phyloP scores from a whole-genome alignment of 2,113 vertebrate genomes.

The Salvelinus sp. region DNA sequence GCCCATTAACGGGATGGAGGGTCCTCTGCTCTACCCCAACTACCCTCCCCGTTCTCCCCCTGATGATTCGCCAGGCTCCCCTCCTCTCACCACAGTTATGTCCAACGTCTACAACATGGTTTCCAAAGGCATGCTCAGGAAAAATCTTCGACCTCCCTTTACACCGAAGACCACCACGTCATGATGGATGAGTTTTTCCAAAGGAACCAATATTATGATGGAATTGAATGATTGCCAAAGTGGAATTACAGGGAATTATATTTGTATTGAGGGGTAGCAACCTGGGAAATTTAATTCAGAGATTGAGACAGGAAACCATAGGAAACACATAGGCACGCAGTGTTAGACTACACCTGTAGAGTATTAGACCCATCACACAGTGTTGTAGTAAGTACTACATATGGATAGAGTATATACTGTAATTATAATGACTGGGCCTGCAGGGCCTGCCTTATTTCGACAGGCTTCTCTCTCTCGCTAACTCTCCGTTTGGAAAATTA shows the following conservation, averaged over 20 bases:
- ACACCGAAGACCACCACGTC: conserved; percentile 18
- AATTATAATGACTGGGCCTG: too few species aligned
- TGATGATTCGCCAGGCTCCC: conserved; percentile 22
- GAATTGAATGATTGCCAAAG: conserved; percentile 9
- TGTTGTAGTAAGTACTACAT: conserved; percentile 38
- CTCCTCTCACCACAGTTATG: conserved; percentile 56
- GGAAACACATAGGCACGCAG: conserved; percentile 33
- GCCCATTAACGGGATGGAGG: conserved; percentile 51
- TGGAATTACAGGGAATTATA: conserved; percentile 30
- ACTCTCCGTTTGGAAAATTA: too few species aligned
- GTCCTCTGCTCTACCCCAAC: not conserved
- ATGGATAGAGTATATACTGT: conserved; percentile 46
- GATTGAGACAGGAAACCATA: conserved; percentile 4
- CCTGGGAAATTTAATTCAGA: conserved; percentile 1
- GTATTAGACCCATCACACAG: conserved; percentile 40
- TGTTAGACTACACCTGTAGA: conserved; percentile 51
- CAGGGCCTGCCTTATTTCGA: too few species aligned
- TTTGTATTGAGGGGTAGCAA: conserved; percentile 35
- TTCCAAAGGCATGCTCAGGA: conserved; percentile 29
- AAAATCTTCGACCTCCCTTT: conserved; percentile 54
- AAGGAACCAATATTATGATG: conserved; percentile 22
- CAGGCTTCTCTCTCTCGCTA: too few species aligned
- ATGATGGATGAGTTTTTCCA: conserved; percentile 53
- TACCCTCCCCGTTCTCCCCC: conserved; percentile 35
- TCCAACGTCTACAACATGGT: conserved; percentile 45